Evolutionary conservation across 2,888 invertebrate genomes (phyloP).

Genomic region (Patella pellucida): DNA sequence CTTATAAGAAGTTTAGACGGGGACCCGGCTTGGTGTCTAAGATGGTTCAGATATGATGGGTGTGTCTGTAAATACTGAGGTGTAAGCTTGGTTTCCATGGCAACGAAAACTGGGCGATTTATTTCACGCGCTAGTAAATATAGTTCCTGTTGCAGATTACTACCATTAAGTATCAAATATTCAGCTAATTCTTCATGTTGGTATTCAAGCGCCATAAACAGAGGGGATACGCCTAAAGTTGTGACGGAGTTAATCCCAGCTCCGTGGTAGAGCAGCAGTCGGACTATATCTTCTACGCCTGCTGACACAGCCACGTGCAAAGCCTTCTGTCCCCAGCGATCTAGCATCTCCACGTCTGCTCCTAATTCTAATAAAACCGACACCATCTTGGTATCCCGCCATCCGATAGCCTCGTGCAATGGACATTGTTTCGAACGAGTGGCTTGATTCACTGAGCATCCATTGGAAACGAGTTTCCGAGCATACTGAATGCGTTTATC

Average conservation of each 20-base stretch:
- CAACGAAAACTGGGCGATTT: background rate
- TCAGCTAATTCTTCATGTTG: conserved; percentile 16
- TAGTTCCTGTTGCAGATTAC: conserved; percentile 17
- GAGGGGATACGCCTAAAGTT: conserved; percentile 12
- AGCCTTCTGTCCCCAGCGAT: conserved; percentile 24
- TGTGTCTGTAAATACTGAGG: background rate
- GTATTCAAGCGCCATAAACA: conserved; percentile 18
- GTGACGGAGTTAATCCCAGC: conserved; percentile 20
- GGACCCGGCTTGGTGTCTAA: background rate
- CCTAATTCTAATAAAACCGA: conserved; percentile 14
- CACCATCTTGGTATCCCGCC: conserved; percentile 15
- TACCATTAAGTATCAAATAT: conserved; percentile 13
- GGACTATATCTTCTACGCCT: conserved; percentile 5
- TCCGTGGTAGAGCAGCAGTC: conserved; percentile 9
- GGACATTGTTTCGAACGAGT: conserved; percentile 17
- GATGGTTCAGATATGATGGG: background rate
- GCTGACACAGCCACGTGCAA: conserved; percentile 16
- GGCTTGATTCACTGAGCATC: conserved; percentile 23
- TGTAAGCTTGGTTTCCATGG: background rate
- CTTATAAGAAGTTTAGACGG: background rate
- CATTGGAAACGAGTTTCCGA: conserved; percentile 1
- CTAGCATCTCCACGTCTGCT: conserved; percentile 17
- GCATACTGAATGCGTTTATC: conserved; percentile 16
- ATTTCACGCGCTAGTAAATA: background rate
- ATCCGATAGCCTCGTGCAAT: conserved; percentile 16